Conservation (phyloP, 2,888 invertebrate genomes). For the Proisotoma minuta region DNA sequence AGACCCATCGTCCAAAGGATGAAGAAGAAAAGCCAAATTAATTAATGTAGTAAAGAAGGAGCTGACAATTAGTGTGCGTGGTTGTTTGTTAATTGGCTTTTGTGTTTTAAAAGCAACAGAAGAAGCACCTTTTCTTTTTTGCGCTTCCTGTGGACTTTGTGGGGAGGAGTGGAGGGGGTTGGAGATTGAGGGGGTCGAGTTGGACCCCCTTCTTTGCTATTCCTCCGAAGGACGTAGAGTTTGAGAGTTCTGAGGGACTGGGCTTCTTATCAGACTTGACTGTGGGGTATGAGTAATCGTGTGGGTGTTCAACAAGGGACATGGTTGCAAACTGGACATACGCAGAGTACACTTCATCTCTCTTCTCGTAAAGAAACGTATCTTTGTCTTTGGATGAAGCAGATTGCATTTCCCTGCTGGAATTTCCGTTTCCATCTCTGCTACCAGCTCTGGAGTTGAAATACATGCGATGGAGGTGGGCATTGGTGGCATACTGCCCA, state of each 20-base stretch:
- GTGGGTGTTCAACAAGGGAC: constrained; percentile 57
- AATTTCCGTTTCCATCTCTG: constrained; percentile 33
- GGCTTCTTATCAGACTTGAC: constrained; percentile 51
- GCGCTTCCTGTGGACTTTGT: constrained; percentile 47
- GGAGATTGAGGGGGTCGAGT: constrained; percentile 46
- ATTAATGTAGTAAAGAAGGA: too few relatives aligned
- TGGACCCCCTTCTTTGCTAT: constrained; percentile 46
- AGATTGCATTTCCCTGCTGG: constrained; percentile 42
- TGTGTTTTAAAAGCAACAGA: too few relatives aligned
- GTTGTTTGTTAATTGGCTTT: constrained; percentile 20
- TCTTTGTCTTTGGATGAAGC: constrained; percentile 47
- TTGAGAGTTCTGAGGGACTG: constrained; percentile 39
- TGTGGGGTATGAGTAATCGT: constrained; percentile 83
- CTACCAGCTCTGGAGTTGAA: constrained; percentile 54
- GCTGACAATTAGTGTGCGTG: too few relatives aligned
- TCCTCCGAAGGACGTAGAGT: constrained; percentile 37
- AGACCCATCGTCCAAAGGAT: too few relatives aligned
- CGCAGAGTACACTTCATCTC: constrained; percentile 52
- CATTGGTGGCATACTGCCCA: constrained; percentile 47
- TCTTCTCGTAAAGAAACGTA: constrained; percentile 41
- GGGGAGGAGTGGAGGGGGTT: constrained; percentile 46
- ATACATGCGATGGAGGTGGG: constrained; percentile 59
- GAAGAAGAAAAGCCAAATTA: too few relatives aligned
- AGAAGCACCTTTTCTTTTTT: constrained; percentile 46
- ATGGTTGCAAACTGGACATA: constrained; percentile 71